Base-by-base conservation (phyloP, 2,113 vertebrate species). In the Rhinopomastus cyanomelas region DNA sequence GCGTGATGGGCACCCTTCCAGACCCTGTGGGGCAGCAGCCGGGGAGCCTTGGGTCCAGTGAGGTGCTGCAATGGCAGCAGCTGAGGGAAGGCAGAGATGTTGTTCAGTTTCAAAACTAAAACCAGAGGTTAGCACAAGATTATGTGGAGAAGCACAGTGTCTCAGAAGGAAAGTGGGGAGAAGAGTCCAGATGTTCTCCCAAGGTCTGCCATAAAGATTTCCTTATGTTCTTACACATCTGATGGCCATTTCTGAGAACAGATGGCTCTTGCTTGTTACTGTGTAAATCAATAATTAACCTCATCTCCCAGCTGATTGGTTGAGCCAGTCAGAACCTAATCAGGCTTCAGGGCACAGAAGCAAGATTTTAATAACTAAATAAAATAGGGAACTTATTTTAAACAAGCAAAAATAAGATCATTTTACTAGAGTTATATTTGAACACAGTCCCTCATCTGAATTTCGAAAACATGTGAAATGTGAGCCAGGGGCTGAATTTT, bases 1-100 rank as follows among this genome's bases (percentile, higher is more conserved):
- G 0, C 0, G 4, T 25, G 74, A 85, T 1, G 1, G 16, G 26
- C 32, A 51, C 59, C 13, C 21, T 56, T 46, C 9, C 0, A 2
- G 80, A 39, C 49, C 39, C 61, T 2, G 1, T 1, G 3, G 42
- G 21, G 7, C 51, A 42, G 37, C 55, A 34, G 51, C 44, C 1
- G 1, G n/a, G 27, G 20, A 52, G 19, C 64, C 6, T 55, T 13
- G 52, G 11, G 3, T 26, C 44, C 68, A 59, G 25, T 3, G 11
- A 67, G 53, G 56, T 56, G 27, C 57, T 66, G 20, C 61, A 7
- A 19, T 18, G 77, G 56, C 73, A 88, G 37, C 1, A 1, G 18
- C 3, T 44, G 46, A 61, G 48, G 42, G 75, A 80, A 80, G 48
- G 44, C 67, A 67, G 66, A 81, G 48, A 55, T 16, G 7, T 15